Evolutionary conservation across 2,888 invertebrate genomes (phyloP), one percentile per base, ranked within the genome.

Genomic region (Hypomecis atomaria): DNA sequence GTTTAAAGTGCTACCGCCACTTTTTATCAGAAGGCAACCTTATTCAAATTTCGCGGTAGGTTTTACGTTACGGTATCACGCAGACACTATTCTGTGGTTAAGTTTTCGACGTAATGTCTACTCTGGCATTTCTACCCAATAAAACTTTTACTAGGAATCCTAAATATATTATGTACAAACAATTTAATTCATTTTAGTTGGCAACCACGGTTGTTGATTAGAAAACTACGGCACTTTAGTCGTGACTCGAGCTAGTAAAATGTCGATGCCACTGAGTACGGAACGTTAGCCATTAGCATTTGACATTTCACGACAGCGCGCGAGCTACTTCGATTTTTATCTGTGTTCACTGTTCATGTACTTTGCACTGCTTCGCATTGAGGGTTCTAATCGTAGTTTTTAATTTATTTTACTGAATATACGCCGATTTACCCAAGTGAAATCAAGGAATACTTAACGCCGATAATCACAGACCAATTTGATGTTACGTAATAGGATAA

Each of bases 221-320:
- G 47, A 66, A n/a, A 59, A 56, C 58, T 62, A 59, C 49, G 59
- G 66, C 71, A 68, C 55, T 67, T 67, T 63, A 61, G 73, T 62
- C 59, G 62, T 50, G 52, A 23, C 23, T 23, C 23, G 23, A 55
- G 59, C 43, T 42, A 57, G 52, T 36, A 48, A 63, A 49, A 59
- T 63, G 54, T 59, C 64, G 54, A 53, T 40, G 13, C 5, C 44
- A 70, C 64, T 62, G 53, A 23, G 59, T 68, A 55, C 71, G 74
- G 83, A 82, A 80, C 38, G 38, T 9, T 38, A 6, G 78, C 75
- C 70, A 67, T 71, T 70, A 65, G 56, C 71, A 61, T 74, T 75
- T 82, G 82, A 79, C 78, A 79, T 80, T 72, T 73, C 42, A n/a
- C 34, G 54, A 45, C 48, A 44, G 45, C 58, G 56, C 42, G 13